Base-by-base conservation (phyloP, 1,140 invertebrate genomes). In the Prorops nasuta region DNA sequence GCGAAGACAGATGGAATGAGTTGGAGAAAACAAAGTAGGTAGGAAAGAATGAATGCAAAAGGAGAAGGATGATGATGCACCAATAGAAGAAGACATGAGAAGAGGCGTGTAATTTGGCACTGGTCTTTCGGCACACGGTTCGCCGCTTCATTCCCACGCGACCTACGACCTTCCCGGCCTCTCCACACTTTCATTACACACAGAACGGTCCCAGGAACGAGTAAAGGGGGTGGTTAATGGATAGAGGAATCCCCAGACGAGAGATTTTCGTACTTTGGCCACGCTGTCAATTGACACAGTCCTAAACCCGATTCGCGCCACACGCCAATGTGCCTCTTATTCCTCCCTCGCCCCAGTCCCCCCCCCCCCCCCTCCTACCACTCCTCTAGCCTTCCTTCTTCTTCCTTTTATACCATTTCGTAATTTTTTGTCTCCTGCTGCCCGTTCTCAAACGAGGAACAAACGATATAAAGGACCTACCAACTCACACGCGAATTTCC, bases 221-320 rank as follows among this genome's bases (percentile, higher is more conserved):
- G n/a, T n/a, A n/a, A n/a, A n/a, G n/a, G n/a, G n/a, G n/a, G n/a
- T n/a, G 14, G 34, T 38, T 12, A 22, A 46, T 12, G 17, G 44
- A 24, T 42, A 52, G 20, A 50, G 44, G 49, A 52, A 58, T 50
- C 54, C 36, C 44, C 35, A 21, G 44, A 49, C 54, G 32, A 37
- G 19, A 12, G 31, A 35, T 31, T 38, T 22, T 40, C 51, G 44
- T 40, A 38, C 54, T 32, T 51, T 43, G 52, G 15, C 20, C 48
- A n/a, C 17, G 46, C 49, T 70, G 66, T 71, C 67, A 73, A 73
- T 73, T 74, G 73, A 74, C 72, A 71, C 71, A 74, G 69, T 71
- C 65, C 64, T 72, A 72, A 73, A 72, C 64, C 58, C 60, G 62
- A 74, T 76, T 76, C 64, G 69, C 65, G 66, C 58, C 68, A 67